Base-by-base conservation (phyloP, 2,113 vertebrate species). In the Ammodytes marinus region DNA sequence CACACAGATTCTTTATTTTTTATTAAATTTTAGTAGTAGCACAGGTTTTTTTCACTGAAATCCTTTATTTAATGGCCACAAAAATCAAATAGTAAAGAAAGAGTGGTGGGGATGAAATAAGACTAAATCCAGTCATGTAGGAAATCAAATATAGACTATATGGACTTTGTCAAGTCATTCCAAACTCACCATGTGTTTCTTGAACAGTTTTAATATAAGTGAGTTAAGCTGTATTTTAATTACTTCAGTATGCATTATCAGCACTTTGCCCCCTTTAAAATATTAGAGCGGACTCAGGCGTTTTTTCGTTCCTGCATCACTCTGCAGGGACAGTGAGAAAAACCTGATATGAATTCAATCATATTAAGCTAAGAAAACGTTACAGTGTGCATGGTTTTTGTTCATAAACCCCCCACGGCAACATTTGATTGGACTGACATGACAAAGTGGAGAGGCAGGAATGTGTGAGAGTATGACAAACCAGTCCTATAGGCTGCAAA, bases 391-490 rank as follows among this genome's bases (percentile, higher is more conserved):
- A 27, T 27, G 27, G 10, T 37, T 5, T 3, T 5, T 8, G 8
- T 15, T 49, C 40, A 3, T 19, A 27, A 58, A 59, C 17, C 39
- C 45, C 27, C 39, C 6, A 45, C 45, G 40, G 49, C 54, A 63
- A 49, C 15, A 64, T 54, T 72, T 78, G 1, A 74, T 52, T 66
- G 52, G 63, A 49, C 46, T 54, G 69, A 78, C 50, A 54, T 50
- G n/a, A 49, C 5, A 69, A 19, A 64, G n/a, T 61, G 37, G 37
- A 35, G 9, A 42, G 7, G 27, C 58, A 68, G 69, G 40, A 52
- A 40, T 9, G 57, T 52, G 8, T 19, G 50, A 61, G 42, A 57
- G 50, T 3, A 8, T 69, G 63, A 63, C 46, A 77, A 58, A 59
- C 27, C 13, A 3, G 50, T 69, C n/a, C 7, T 64, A 4, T 4